Percentiles rank a stretch among this genome's conserved stretches.
These are phyloP conservation scores for Drosophila hydei DNA, from an alignment of 1,140 invertebrate species.

Conservation along the genomic window DNA sequence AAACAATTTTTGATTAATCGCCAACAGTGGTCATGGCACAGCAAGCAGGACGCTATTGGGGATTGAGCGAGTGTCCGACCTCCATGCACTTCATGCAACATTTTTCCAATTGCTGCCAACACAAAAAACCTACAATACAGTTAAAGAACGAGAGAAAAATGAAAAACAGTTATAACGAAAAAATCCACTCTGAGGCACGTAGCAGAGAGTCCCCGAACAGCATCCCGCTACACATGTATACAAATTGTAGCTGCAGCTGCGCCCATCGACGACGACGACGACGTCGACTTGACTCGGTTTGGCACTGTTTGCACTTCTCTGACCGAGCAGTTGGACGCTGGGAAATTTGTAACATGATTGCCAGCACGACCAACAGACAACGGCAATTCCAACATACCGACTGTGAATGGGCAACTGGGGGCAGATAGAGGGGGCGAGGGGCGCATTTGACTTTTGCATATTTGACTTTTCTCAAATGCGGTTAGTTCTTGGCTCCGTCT, in stretches of 20 bases:
- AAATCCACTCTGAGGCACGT: conserved; percentile 62
- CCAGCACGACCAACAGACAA: conserved; percentile 46
- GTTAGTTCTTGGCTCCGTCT: conserved; percentile 32
- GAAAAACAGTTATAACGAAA: conserved; percentile 19
- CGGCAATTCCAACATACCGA: conserved; percentile 27
- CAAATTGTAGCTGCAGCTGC: conserved; percentile 71
- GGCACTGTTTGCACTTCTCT: conserved; percentile 35
- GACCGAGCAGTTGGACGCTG: conserved; percentile 30
- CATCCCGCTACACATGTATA: conserved; percentile 60
- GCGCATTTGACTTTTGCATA: conserved; percentile 81
- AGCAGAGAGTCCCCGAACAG: conserved; percentile 51
- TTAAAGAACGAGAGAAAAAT: neutral
- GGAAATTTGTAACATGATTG: conserved; percentile 78
- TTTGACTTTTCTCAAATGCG: conserved; percentile 65
- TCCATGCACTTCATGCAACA: conserved; percentile 63
- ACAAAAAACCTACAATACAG: conserved; percentile 29
- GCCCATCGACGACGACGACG: conserved; percentile 23
- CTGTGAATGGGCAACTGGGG: neutral
- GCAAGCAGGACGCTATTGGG: conserved; percentile 7
- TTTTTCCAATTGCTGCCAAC: conserved; percentile 73
- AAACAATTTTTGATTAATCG: conserved; percentile 82
- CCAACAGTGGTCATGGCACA: conserved; percentile 43
- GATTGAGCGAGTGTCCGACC: neutral
- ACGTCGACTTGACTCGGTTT: conserved; percentile 28
- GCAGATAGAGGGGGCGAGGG: too few relatives aligned